phyloP scores from a whole-genome alignment of 2,797 vertebrate species.

The Hylomyscus alleni region DNA sequence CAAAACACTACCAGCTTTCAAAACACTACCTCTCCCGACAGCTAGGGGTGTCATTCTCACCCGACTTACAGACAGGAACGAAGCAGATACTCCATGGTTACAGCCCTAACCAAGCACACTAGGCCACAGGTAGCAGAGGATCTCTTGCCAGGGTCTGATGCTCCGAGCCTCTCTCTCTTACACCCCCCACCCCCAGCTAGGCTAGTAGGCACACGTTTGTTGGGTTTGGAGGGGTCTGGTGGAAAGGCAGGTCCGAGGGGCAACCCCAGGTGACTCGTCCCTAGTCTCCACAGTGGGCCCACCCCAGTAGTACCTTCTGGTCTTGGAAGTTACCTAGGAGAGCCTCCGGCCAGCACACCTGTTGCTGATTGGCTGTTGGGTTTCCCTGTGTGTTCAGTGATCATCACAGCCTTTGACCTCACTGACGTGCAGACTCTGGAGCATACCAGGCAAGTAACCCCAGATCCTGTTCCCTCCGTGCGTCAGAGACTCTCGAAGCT shows the following conservation, averaged over 20 bases:
- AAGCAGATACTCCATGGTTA: not conserved
- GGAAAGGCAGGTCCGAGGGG: not conserved
- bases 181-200: not conserved
- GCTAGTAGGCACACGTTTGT: not conserved
- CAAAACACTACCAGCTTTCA: not conserved
- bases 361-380: constrained; percentile 28
- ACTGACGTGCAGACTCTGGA: constrained; percentile 94
- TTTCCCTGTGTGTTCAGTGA: constrained; percentile 88
- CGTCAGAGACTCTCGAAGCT: not conserved
- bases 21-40: not conserved
- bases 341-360: not conserved
- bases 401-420: constrained; percentile 95
- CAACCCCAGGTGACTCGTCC: not conserved
- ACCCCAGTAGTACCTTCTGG: not conserved
- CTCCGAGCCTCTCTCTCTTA: not conserved
- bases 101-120: not conserved
- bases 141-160: not conserved
- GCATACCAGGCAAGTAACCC: constrained; percentile 91
- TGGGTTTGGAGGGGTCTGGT: not conserved
- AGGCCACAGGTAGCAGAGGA: not conserved
- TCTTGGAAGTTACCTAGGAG: not conserved
- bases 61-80: not conserved
- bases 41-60: not conserved
- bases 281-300: not conserved
- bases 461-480: not conserved